These are phyloP conservation scores for Trogon surrucura DNA, from an alignment of 2,113 vertebrate genomes.

Conservation along the genomic window DNA sequence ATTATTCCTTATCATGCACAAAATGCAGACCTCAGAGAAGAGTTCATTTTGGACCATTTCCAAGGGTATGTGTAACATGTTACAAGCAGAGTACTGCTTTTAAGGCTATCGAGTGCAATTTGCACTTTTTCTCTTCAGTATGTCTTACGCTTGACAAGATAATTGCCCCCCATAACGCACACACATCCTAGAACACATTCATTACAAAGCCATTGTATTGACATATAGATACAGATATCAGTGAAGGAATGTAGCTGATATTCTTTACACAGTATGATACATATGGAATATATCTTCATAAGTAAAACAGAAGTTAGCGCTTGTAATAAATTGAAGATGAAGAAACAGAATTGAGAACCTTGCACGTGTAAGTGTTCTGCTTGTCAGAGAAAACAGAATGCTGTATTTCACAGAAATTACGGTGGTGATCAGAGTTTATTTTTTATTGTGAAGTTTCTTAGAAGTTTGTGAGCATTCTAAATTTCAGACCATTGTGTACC, in stretches of 20 bases:
- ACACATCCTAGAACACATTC: slow-evolving; percentile 38
- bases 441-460: not conserved
- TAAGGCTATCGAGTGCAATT: slow-evolving; percentile 56
- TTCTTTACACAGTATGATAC: not conserved
- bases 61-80: slow-evolving; percentile 12
- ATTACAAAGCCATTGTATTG: slow-evolving; percentile 57
- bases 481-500: not conserved
- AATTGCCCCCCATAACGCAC: slow-evolving; percentile 42
- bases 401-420: not conserved
- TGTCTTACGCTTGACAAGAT: slow-evolving; percentile 43
- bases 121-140: slow-evolving; percentile 52
- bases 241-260: slow-evolving; percentile 31
- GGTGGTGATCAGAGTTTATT: not conserved
- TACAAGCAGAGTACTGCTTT: slow-evolving; percentile 42
- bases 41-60: slow-evolving; percentile 57
- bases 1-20: slow-evolving; percentile 62
- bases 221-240: slow-evolving; percentile 52
- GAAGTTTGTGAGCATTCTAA: not conserved
- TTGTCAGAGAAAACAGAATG: not conserved
- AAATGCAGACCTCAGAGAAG: slow-evolving; percentile 39
- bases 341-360: not conserved
- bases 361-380: not conserved
- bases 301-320: not conserved
- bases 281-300: not conserved
- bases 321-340: not conserved